Conservation (phyloP, 2,888 invertebrate genomes). For the Archips xylosteana region DNA sequence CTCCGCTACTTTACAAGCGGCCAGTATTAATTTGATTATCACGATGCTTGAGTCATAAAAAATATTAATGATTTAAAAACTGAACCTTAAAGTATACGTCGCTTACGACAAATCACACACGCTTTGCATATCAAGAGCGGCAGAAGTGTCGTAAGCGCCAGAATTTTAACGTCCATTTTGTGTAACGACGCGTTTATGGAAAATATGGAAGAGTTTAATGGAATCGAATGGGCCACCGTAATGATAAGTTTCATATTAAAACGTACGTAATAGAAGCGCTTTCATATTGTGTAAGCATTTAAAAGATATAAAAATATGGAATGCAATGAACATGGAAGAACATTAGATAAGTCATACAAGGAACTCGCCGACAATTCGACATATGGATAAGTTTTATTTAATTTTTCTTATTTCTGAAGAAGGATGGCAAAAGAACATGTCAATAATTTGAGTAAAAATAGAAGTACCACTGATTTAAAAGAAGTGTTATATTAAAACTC, state of each 20-base stretch:
- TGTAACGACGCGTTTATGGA: constrained; percentile 8
- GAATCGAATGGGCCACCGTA: constrained; percentile 19
- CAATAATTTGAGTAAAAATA: too few species aligned
- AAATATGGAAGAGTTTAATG: constrained; percentile 26
- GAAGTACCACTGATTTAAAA: too few species aligned
- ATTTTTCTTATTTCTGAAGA: too few species aligned
- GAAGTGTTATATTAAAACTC: too few species aligned
- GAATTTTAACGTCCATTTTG: not conserved
- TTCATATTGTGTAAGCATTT: constrained; percentile 18
- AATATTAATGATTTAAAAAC: constrained; percentile 10
- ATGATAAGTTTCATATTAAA: constrained; percentile 21
- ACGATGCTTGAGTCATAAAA: constrained; percentile 25
- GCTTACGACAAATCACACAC: not conserved
- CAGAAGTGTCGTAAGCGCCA: not conserved
- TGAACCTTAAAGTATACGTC: constrained; percentile 13
- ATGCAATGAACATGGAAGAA: constrained; percentile 1
- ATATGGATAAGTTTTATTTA: too few species aligned
- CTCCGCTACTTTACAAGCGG: constrained; percentile 32
- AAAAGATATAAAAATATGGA: constrained; percentile 33
- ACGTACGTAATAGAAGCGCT: constrained; percentile 17
- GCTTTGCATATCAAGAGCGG: not conserved
- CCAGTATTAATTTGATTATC: constrained; percentile 39
- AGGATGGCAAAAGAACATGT: too few species aligned
- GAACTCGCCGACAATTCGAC: not conserved
- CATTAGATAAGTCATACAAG: not conserved